Evolutionary conservation across 2,113 vertebrate species (phyloP).

Genomic region (Camelus bactrianus): DNA sequence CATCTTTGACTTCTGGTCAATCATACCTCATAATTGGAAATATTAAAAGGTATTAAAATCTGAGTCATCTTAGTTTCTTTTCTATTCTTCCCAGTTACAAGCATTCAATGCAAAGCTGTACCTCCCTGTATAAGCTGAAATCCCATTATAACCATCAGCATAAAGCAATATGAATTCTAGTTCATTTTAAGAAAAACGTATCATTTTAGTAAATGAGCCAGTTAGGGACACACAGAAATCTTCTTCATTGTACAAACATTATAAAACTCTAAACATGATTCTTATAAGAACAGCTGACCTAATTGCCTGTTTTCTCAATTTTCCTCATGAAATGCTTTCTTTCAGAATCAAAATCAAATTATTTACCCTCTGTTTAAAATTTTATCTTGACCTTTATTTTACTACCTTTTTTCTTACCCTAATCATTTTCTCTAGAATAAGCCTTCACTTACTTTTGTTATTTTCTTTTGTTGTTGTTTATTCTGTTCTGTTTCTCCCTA

Average conservation of each 20-base stretch:
- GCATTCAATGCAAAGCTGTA: not conserved
- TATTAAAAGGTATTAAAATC: not conserved
- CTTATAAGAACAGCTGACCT: not conserved
- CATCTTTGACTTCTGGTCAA: not conserved
- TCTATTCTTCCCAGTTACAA: not conserved
- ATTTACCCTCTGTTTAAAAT: slow-evolving; percentile 15
- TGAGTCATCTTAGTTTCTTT: not conserved
- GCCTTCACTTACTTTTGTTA: not conserved
- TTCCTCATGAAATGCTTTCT: not conserved
- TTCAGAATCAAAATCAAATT: slow-evolving; percentile 57
- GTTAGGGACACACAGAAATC: not conserved
- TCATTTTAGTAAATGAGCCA: slow-evolving; percentile 28
- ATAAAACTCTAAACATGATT: not conserved
- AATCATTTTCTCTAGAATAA: slow-evolving; percentile 38
- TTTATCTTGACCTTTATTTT: slow-evolving; percentile 24
- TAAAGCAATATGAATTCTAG: not conserved
- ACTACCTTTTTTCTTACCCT: not conserved
- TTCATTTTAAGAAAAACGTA: slow-evolving; percentile 22
- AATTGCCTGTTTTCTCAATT: slow-evolving; percentile 20
- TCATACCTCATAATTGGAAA: not conserved
- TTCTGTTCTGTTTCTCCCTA: not conserved
- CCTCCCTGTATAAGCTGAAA: not conserved
- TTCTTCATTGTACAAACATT: not conserved
- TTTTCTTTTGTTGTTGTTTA: slow-evolving; percentile 39
- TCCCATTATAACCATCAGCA: not conserved